phyloP scores from a whole-genome alignment of 2,113 vertebrate species.

The Argyrosomus japonicus region DNA sequence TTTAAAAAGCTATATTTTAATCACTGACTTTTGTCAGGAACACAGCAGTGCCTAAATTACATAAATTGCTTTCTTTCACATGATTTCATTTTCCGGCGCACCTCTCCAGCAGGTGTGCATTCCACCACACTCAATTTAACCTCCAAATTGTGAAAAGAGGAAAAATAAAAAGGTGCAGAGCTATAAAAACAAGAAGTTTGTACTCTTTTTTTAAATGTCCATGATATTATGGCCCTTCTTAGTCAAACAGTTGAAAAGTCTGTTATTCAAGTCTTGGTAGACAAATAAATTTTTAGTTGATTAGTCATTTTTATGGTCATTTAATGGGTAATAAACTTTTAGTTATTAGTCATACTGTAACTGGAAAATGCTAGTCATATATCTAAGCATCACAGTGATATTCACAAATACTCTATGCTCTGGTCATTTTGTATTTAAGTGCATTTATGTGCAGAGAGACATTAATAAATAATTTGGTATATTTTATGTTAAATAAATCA shows the following conservation, averaged over 20 bases:
- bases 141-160: not conserved
- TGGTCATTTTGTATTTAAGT: not conserved
- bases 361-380: not conserved
- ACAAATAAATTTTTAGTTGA: not conserved
- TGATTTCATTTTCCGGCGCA: not conserved
- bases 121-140: not conserved
- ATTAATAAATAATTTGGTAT: not conserved
- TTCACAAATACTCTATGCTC: not conserved
- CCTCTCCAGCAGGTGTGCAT: not conserved
- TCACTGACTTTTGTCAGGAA: not conserved
- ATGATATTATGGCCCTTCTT: not conserved
- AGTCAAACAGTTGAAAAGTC: not conserved
- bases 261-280: not conserved
- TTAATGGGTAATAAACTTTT: not conserved
- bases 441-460: not conserved
- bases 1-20: not conserved
- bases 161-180: not conserved
- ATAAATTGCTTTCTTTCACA: not conserved
- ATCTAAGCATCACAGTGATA: not conserved
- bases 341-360: constrained; percentile 13
- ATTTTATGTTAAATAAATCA: not conserved
- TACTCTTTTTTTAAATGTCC: not conserved
- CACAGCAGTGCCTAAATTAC: not conserved
- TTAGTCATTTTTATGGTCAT: constrained; percentile 7
- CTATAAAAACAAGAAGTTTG: not conserved